A percentile compares a stretch with the other conserved stretches of the same genome.
Evolutionary conservation across 1,140 invertebrate species (phyloP).

Genomic region (Thaumetopoea pityocampa): DNA sequence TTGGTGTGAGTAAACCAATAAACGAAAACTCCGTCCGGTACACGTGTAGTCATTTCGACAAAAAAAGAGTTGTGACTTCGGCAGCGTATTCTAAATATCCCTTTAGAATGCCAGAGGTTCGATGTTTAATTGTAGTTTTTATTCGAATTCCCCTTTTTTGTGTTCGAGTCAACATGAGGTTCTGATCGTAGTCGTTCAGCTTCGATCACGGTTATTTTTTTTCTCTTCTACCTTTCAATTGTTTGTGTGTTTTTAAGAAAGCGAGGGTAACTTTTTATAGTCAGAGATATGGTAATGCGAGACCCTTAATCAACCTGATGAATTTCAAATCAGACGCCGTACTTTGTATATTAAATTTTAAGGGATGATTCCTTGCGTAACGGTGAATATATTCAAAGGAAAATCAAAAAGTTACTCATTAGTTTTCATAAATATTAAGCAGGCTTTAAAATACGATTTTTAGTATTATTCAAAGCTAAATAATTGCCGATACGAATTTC

Average conservation of each 20-base stretch:
- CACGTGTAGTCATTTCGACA: slow-evolving; percentile 52
- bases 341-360: slow-evolving; percentile 16
- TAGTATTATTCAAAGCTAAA: no score
- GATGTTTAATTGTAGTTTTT: slow-evolving; percentile 73
- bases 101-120: slow-evolving; percentile 45
- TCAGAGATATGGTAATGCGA: slow-evolving; percentile 43
- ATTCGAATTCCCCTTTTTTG: slow-evolving; percentile 70
- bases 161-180: slow-evolving; percentile 71
- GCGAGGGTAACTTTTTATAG: slow-evolving; percentile 39
- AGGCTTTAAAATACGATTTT: no score
- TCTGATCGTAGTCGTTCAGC: slow-evolving; percentile 70
- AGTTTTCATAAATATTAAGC: no score
- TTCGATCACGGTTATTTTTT: slow-evolving; percentile 64
- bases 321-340: slow-evolving; percentile 43
- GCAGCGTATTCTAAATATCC: slow-evolving; percentile 68
- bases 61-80: slow-evolving; percentile 39
- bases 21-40: slow-evolving; percentile 58
- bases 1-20: slow-evolving; percentile 69
- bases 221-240: slow-evolving; percentile 42
- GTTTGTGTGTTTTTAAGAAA: slow-evolving; percentile 70
- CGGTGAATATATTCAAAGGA: no score
- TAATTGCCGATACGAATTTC: no score
- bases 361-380: not conserved
- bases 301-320: slow-evolving; percentile 52
- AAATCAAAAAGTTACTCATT: no score